Base-by-base conservation (phyloP, 2,888 invertebrate genomes). In the Onchidella celtica region DNA sequence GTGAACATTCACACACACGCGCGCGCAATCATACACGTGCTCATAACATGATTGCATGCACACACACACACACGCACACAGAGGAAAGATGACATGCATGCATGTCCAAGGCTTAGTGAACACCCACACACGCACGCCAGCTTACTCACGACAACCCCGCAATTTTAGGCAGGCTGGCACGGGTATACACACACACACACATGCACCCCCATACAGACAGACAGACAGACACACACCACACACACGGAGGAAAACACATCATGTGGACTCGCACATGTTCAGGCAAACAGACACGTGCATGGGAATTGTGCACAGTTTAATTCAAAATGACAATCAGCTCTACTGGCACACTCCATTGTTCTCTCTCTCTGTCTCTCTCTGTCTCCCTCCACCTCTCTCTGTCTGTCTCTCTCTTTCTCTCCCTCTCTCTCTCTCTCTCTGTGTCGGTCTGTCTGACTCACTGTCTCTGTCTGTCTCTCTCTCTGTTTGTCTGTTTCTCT, bases 381-480 rank as follows among this genome's bases (percentile, higher is more conserved):
- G 9, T 47, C 47, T 47, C 47, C 17, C 47, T 47, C 47, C 17
- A 21, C 27, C 36, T 68, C 21, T 68, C 68, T 68, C 24, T 68
- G 11, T 68, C 34, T 68, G 11, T 68, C 34, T 68, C 34, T 68
- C 34, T 68, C 34, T 68, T 11, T 68, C 34, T 68, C 34, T 68
- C 34, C 38, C 34, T 68, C 61, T 74, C 2, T 61, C 59, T 36
- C 24, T 74, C 24, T 61, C n/a, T 61, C n/a, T 36, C 11, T 61
- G 2, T 57, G 55, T 32, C 29, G 17, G 36, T 57, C 32, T 36
- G 61, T 34, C 36, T 61, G 24, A n/a, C 61, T 59, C 32, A 32
- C 74, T 63, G 63, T n/a, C 63, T 63, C 11, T 63, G 27, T 63
- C 27, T 63, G 14, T 63, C 24, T 63, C 63, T 73, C 34, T 55